Conservation (phyloP, 2,113 vertebrate genomes). For the Gopherus evgoodei region DNA sequence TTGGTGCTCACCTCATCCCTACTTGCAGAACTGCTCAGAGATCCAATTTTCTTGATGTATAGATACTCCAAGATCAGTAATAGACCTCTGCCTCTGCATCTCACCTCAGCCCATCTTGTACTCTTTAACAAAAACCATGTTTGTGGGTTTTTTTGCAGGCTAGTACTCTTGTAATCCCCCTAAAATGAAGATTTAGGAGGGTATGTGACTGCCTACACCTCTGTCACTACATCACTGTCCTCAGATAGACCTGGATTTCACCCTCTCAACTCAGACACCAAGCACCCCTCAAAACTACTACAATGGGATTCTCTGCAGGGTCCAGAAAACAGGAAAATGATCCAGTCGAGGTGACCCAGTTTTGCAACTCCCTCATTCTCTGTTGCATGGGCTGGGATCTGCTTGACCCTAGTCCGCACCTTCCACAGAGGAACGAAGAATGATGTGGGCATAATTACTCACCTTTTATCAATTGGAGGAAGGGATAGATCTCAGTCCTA, state of each 20-base stretch:
- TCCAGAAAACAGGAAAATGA: not conserved
- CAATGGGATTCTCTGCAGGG: not conserved
- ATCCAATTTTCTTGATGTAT: not conserved
- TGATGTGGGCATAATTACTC: not conserved
- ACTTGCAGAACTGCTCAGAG: not conserved
- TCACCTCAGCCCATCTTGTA: not conserved
- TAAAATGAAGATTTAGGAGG: not conserved
- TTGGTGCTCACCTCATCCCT: not conserved
- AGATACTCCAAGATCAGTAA: not conserved
- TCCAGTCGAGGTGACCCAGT: not conserved
- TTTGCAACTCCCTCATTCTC: not conserved
- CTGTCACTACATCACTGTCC: not conserved
- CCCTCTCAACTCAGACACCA: not conserved
- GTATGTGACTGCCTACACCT: not conserved
- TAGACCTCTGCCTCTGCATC: not conserved
- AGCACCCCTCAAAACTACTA: not conserved
- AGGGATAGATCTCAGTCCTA: too few species aligned
- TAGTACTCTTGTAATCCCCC: not conserved
- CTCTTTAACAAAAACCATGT: not conserved
- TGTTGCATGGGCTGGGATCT: accelerated
- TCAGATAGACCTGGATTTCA: not conserved
- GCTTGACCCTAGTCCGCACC: not conserved
- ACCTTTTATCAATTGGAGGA: not conserved
- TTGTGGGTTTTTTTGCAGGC: not conserved
- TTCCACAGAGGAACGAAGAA: not conserved